These are phyloP conservation scores for Bufotes viridis DNA, from an alignment of 2,797 vertebrate species.

Conservation along the genomic window DNA sequence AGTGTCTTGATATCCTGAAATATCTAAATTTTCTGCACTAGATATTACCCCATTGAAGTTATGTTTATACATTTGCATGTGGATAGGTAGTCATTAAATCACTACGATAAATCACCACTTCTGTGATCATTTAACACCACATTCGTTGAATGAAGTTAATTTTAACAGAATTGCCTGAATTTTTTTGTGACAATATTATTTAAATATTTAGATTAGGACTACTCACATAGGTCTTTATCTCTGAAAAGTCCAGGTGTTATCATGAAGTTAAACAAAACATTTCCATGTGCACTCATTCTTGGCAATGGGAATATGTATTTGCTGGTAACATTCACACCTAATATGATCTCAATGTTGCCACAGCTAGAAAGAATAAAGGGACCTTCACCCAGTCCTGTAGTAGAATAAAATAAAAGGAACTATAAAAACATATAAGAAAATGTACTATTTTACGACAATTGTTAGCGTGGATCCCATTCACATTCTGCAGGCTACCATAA, in stretches of 20 bases:
- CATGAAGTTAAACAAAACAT: constrained; percentile 93
- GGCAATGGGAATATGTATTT: constrained; percentile 86
- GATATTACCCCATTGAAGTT: not conserved
- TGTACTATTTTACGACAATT: not conserved
- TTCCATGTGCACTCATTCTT: constrained; percentile 75
- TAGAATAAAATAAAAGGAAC: constrained; percentile 24
- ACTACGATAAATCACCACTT: not conserved
- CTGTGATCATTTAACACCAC: constrained; percentile 19
- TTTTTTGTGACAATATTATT: constrained; percentile 50
- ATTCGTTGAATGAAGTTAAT: constrained; percentile 11
- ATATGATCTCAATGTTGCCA: constrained; percentile 83
- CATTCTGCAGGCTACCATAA: not conserved
- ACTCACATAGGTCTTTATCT: constrained; percentile 90
- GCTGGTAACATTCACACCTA: constrained; percentile 89
- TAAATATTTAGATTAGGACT: constrained; percentile 56
- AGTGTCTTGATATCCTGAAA: too few species aligned
- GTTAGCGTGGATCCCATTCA: not conserved
- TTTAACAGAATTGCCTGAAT: constrained; percentile 44
- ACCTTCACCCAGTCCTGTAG: constrained; percentile 89
- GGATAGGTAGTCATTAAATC: not conserved
- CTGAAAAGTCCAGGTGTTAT: constrained; percentile 90
- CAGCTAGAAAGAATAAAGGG: constrained; percentile 89
- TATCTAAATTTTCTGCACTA: not conserved
- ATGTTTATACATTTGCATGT: not conserved
- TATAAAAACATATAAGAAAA: not conserved